A percentile compares a stretch with the other conserved stretches of the same genome.
Evolutionary conservation across 2,113 vertebrate genomes (phyloP).

Genomic region (Propithecus coquereli): DNA sequence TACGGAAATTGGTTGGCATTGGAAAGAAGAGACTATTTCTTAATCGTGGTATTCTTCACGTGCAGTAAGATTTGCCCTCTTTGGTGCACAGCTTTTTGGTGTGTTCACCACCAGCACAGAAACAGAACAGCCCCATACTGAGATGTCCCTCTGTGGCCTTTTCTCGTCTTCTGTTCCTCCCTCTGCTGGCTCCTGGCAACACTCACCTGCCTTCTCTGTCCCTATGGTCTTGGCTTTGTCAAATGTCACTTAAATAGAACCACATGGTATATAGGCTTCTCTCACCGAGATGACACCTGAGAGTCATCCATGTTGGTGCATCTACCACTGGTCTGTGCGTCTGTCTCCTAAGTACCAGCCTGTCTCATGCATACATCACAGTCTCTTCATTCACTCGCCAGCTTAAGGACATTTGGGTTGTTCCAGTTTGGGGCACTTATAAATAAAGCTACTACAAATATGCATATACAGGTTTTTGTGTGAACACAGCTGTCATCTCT

Average conservation of each 20-base stretch:
- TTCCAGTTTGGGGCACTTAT: neutral
- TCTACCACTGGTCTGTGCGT: rapidly evolving
- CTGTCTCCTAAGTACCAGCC: neutral
- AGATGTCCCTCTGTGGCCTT: no score
- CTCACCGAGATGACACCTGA: rapidly evolving
- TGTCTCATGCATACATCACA: rapidly evolving
- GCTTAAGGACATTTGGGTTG: neutral
- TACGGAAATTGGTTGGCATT: neutral
- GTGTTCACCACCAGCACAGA: no score
- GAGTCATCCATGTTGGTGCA: neutral
- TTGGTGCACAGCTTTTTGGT: neutral
- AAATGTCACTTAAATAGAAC: rapidly evolving
- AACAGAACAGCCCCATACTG: neutral
- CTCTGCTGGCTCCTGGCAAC: neutral
- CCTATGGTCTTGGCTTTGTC: neutral
- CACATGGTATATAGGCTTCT: neutral
- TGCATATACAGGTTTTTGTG: neutral
- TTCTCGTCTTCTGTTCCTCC: no score
- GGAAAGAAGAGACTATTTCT: neutral
- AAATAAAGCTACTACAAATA: neutral
- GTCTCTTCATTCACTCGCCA: no score
- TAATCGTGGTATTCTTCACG: rapidly evolving
- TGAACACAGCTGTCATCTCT: neutral
- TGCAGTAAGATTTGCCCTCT: neutral
- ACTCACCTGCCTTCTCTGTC: neutral